Conservation (phyloP, 64 coral and sea anemone genomes). For the Montipora capricornis region DNA sequence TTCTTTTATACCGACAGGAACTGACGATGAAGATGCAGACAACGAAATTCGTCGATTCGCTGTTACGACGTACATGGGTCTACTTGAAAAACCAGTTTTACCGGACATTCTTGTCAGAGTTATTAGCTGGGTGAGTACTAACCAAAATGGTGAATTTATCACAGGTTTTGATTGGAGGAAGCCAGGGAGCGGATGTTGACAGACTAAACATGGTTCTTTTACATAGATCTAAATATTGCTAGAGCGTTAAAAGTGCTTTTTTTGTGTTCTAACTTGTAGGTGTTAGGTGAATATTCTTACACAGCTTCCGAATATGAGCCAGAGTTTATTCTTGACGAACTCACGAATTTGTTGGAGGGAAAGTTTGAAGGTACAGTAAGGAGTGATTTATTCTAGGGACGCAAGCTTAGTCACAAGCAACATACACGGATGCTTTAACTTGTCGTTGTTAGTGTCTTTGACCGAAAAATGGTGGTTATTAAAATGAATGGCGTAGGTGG, state of each 20-base stretch:
- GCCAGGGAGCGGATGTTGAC: too few relatives aligned
- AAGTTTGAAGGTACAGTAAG: conserved; percentile 67
- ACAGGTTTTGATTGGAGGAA: too few relatives aligned
- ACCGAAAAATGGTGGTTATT: too few relatives aligned
- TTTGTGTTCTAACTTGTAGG: conserved; percentile 18
- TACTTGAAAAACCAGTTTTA: conserved; percentile 89
- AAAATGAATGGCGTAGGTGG: too few relatives aligned
- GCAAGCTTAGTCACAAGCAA: too few relatives aligned
- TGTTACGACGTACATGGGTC: conserved; percentile 72
- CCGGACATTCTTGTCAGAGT: conserved; percentile 83
- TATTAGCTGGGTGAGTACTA: conserved; percentile 77
- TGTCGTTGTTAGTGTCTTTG: too few relatives aligned
- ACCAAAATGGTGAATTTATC: too few relatives aligned
- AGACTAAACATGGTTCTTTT: too few relatives aligned
- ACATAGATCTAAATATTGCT: not conserved
- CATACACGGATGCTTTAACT: too few relatives aligned
- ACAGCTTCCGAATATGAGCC: conserved; percentile 62
- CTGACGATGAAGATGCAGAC: conserved; percentile 83
- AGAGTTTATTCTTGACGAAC: conserved; percentile 66
- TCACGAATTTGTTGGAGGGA: conserved; percentile 73
- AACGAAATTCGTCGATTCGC: conserved; percentile 83
- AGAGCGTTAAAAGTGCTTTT: not conserved
- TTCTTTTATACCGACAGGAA: conserved; percentile 45
- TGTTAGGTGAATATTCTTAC: conserved; percentile 90
- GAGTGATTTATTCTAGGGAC: too few relatives aligned